Percentiles rank a stretch among this genome's conserved stretches.
Evolutionary conservation across 2,797 vertebrate species (phyloP).

Genomic region (Fratercula arctica): DNA sequence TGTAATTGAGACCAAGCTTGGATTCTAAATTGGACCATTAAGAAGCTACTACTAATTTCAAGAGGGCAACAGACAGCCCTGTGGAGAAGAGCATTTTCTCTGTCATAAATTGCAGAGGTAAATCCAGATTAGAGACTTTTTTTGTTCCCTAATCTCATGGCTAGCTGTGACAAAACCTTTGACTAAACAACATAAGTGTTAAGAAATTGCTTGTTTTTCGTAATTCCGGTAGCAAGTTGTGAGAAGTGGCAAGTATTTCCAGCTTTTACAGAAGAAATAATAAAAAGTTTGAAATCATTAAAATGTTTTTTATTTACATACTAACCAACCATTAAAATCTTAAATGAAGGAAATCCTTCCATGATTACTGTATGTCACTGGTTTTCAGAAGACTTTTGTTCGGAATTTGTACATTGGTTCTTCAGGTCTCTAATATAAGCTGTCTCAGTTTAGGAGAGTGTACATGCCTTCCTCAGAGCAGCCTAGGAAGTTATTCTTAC

Average conservation of each 20-base stretch:
- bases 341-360: not conserved
- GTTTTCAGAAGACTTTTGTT: not conserved
- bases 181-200: not conserved
- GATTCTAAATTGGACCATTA: not conserved
- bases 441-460: not conserved
- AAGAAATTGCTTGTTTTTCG: not conserved
- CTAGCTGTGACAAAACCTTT: not conserved
- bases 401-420: not conserved
- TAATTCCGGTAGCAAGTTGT: not conserved
- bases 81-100: slow-evolving; percentile 7
- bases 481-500: not conserved
- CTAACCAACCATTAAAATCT: not conserved
- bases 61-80: not conserved
- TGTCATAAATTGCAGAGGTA: not conserved
- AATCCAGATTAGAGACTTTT: not conserved
- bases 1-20: not conserved
- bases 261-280: not conserved
- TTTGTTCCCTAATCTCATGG: not conserved
- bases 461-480: not conserved
- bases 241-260: not conserved
- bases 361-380: not conserved
- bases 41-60: not conserved
- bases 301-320: not conserved
- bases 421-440: not conserved
- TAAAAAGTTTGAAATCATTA: not conserved